Base-by-base conservation (phyloP, 2,113 vertebrate species). In the Astur gentilis region DNA sequence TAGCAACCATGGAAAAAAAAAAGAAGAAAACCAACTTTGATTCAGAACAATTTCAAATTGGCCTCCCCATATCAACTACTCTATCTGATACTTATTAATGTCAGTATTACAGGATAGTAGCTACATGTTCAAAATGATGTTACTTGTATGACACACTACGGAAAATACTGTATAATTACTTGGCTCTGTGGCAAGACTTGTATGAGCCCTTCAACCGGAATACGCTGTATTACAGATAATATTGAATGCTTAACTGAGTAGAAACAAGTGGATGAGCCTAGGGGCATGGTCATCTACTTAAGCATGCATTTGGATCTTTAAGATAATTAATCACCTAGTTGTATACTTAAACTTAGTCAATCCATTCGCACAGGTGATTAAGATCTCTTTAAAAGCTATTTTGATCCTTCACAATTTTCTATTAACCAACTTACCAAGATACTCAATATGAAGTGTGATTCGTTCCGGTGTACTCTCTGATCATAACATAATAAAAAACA, bases 301-400 rank as follows among this genome's bases (percentile, higher is more conserved):
- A 96, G 89, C 78, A 97, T 97, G 93, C 91, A 88, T 96, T 96
- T 96, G 95, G 70, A 97, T 98, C 98, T 96, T 96, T 91, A 52
- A 97, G 93, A 64, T 98, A 98, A 97, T 98, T 97, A 97, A 97
- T 98, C 97, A 97, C 86, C 89, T 94, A 89, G 96, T 89, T 98
- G 92, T 95, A 91, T 84, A 87, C 93, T 97, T 96, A 95, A 97
- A 97, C 91, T 97, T 96, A 91, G 91, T 93, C 92, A 95, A 96
- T 95, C 91, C 92, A 92, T 97, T 97, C 95, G 69, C 58, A 91
- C 78, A 98, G 91, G 91, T 97, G 96, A 97, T 97, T 95, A 97
- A 97, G 87, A 93, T 96, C 93, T 97, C 96, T 97, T 97, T 95
- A 96, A 96, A 96, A 54, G 18, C 16, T 78, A 66, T 62, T 95